Percentiles rank a stretch among this genome's conserved stretches.
These are phyloP conservation scores for Caiman crocodilus DNA, from an alignment of 2,797 vertebrate species.

Conservation along the genomic window DNA sequence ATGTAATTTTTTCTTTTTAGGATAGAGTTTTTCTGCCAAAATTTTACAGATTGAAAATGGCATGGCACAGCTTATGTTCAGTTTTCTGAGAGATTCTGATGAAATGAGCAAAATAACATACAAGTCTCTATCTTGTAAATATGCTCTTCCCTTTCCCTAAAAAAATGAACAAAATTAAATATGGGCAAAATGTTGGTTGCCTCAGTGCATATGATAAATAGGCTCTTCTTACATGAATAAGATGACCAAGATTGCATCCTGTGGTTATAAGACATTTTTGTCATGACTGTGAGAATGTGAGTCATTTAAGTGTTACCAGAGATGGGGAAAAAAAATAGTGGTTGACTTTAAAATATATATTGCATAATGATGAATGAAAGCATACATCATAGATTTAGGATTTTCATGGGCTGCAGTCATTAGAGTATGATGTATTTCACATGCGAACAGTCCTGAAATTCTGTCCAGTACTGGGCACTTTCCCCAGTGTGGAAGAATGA, in stretches of 20 bases:
- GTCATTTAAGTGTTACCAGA: background rate
- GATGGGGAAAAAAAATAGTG: background rate
- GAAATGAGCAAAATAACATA: background rate
- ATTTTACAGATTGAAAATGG: background rate
- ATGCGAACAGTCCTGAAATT: accelerated
- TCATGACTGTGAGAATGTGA: background rate
- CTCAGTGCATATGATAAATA: background rate
- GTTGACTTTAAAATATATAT: background rate
- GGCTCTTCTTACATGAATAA: background rate
- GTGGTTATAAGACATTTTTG: background rate
- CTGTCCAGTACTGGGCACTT: accelerated
- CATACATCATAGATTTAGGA: accelerated
- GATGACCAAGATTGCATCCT: background rate
- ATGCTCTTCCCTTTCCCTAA: background rate
- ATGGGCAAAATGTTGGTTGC: background rate
- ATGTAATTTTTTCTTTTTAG: background rate
- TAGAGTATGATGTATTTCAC: background rate
- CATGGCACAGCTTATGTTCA: background rate
- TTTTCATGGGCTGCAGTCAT: background rate
- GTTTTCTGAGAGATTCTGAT: background rate
- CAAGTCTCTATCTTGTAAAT: background rate
- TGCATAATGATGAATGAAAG: background rate
- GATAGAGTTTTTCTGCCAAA: background rate
- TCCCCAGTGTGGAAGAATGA: accelerated
- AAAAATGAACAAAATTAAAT: background rate